Conservation (phyloP, 2,797 vertebrate species). For the Helarctos malayanus region DNA sequence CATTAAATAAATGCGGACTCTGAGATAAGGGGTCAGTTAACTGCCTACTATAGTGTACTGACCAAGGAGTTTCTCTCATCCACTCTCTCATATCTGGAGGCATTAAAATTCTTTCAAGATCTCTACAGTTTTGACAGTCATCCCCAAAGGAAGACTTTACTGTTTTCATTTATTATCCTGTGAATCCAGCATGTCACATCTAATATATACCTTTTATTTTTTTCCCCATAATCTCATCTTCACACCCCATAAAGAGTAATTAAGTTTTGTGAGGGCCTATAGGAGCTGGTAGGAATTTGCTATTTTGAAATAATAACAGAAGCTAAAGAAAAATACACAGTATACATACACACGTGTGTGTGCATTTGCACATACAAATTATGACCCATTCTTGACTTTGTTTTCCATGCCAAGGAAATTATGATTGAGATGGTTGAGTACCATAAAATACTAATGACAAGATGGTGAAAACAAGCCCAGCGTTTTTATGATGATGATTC, state of each 20-base stretch:
- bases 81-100: constrained; percentile 83
- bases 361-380: background rate
- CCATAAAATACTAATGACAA: constrained; percentile 68
- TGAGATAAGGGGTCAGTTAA: constrained; percentile 84
- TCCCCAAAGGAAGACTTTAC: constrained; percentile 86
- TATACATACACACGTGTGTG: background rate
- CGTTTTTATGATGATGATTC: background rate
- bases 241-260: constrained; percentile 86
- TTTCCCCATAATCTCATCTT: constrained; percentile 83
- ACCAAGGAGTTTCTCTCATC: constrained; percentile 83
- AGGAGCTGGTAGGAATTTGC: constrained; percentile 58
- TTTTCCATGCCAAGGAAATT: constrained; percentile 52
- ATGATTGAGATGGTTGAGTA: background rate
- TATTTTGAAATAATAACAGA: constrained; percentile 56
- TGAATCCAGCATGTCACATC: constrained; percentile 85
- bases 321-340: background rate
- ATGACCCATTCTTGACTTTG: background rate
- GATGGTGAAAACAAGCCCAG: background rate
- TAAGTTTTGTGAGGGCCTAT: constrained; percentile 82
- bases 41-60: constrained; percentile 79
- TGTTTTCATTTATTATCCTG: constrained; percentile 87
- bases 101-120: constrained; percentile 88
- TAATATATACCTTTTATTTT: constrained; percentile 83
- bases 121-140: constrained; percentile 85
- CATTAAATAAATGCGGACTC: constrained; percentile 86